Base-by-base conservation (phyloP, 2,113 vertebrate genomes). In the Bombycilla garrulus region DNA sequence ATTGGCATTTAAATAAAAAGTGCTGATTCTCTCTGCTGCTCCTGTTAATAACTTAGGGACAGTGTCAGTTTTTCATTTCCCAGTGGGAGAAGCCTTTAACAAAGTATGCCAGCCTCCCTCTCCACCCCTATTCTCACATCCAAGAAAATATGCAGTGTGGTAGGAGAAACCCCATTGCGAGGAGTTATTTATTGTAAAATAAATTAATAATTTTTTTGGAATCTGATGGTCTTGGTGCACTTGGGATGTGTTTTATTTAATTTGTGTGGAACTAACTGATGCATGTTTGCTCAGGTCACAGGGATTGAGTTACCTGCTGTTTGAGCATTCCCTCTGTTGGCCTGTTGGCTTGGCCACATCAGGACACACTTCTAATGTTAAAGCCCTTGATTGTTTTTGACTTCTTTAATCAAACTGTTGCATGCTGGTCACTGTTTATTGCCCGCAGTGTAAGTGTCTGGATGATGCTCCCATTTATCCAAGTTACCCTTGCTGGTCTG, bases 351-450 rank as follows among this genome's bases (percentile, higher is more conserved):
- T 92, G 38, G 57, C 78, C 64, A 12, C 47, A 50, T 94, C 62
- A 61, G 72, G 94, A 71, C 66, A 76, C 67, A 8, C 20, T 73
- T 77, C 17, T 16, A 24, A 62, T 89, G 67, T 91, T 76, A 93
- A 94, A 93, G 67, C 89, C 85, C 56, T 93, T 1, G 1, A 36
- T 62, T 92, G 69, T 85, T 93, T 77, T 88, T 66, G 26, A 77
- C 71, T 92, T 67, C 50, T 70, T 92, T 82, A 94, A 95, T 66
- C 28, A 82, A 94, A 81, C 54, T 1, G 1, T 96, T 95, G 98
- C 97, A 97, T 97, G 97, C 94, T 3, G 17, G 87, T 93, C 36
- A 25, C 62, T 94, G 81, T 96, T 84, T 92, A 29, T 86, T 79
- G 51, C 79, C 89, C 69, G 38, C 89, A 35, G 10, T 93, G 86